Evolutionary conservation across 2,797 vertebrate species (phyloP).

Genomic region (Coreius guichenoti): DNA sequence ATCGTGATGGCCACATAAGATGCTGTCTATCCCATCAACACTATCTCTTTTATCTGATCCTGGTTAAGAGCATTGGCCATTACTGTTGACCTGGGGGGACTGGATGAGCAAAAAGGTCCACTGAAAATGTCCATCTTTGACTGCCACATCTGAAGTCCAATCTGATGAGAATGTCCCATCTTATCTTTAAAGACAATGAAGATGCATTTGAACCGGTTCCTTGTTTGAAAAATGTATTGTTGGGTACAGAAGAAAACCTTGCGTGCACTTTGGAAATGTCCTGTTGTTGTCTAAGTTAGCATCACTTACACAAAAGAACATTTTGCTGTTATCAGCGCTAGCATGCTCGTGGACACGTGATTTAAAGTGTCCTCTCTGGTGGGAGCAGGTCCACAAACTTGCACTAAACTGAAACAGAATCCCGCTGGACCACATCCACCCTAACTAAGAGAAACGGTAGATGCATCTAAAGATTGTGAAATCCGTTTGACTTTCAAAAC

Average conservation of each 20-base stretch:
- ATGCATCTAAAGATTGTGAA: constrained; percentile 6
- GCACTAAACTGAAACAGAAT: constrained; percentile 37
- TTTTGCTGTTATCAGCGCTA: constrained; percentile 35
- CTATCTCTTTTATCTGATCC: constrained; percentile 69
- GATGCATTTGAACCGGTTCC: constrained; percentile 56
- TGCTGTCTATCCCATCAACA: constrained; percentile 67
- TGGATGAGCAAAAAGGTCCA: constrained; percentile 62
- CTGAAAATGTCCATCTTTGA: constrained; percentile 59
- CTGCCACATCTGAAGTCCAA: constrained; percentile 58
- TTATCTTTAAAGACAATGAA: constrained; percentile 64
- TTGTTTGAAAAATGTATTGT: constrained; percentile 57
- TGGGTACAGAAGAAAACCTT: constrained; percentile 54
- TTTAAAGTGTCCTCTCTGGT: constrained; percentile 25
- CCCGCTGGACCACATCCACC: neutral
- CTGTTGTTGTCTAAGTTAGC: constrained; percentile 54
- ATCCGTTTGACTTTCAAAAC: constrained; percentile 55
- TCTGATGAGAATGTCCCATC: constrained; percentile 61
- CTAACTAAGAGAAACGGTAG: neutral
- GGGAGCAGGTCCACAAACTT: constrained; percentile 21
- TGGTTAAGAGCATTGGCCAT: constrained; percentile 70
- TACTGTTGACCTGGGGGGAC: constrained; percentile 73
- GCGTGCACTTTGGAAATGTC: constrained; percentile 56
- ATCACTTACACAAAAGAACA: constrained; percentile 52
- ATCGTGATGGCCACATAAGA: constrained; percentile 69
- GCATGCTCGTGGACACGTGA: constrained; percentile 43